A percentile compares a stretch with the other conserved stretches of the same genome.
Evolutionary conservation across 1,140 invertebrate species (phyloP).

Genomic region (Drosophila pandora): DNA sequence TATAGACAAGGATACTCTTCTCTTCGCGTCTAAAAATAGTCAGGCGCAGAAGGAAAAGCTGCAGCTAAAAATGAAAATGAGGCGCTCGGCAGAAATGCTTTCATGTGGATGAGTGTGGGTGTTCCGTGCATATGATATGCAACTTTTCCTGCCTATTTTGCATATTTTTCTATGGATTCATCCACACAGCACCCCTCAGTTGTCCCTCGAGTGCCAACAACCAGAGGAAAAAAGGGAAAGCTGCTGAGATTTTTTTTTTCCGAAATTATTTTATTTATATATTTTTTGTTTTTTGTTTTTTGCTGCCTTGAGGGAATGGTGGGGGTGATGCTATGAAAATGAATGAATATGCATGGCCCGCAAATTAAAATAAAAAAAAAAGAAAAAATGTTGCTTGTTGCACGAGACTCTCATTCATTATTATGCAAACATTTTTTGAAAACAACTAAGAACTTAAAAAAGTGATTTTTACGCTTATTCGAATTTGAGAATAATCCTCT

Average conservation of each 20-base stretch:
- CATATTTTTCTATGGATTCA: slow-evolving; percentile 52
- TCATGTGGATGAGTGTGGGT: slow-evolving; percentile 41
- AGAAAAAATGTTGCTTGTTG: slow-evolving; percentile 1
- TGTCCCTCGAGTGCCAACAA: slow-evolving; percentile 12
- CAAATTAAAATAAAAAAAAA: slow-evolving; percentile 36
- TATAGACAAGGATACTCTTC: slow-evolving; percentile 3
- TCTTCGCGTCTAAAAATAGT: slow-evolving; percentile 56
- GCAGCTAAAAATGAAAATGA: slow-evolving; percentile 57
- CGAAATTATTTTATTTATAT: slow-evolving; percentile 64
- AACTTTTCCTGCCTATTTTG: slow-evolving; percentile 70
- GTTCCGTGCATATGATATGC: slow-evolving; percentile 45
- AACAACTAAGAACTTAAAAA: slow-evolving; percentile 21
- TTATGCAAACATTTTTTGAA: slow-evolving; percentile 37
- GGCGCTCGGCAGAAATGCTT: slow-evolving; percentile 22
- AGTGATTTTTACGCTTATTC: background rate
- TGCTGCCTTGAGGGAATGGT: background rate
- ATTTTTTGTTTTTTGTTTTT: slow-evolving; percentile 1
- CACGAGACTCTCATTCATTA: slow-evolving; percentile 5
- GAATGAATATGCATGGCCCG: slow-evolving; percentile 35
- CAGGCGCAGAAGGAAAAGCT: slow-evolving; percentile 18
- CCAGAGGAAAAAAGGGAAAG: slow-evolving; percentile 51
- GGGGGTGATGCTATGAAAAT: slow-evolving; percentile 3
- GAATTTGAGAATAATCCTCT: too few species aligned
- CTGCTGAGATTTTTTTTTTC: slow-evolving; percentile 41
- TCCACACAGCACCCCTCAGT: background rate